These are phyloP conservation scores for Acleris laterana DNA, from an alignment of 2,888 invertebrate genomes.

Conservation along the genomic window DNA sequence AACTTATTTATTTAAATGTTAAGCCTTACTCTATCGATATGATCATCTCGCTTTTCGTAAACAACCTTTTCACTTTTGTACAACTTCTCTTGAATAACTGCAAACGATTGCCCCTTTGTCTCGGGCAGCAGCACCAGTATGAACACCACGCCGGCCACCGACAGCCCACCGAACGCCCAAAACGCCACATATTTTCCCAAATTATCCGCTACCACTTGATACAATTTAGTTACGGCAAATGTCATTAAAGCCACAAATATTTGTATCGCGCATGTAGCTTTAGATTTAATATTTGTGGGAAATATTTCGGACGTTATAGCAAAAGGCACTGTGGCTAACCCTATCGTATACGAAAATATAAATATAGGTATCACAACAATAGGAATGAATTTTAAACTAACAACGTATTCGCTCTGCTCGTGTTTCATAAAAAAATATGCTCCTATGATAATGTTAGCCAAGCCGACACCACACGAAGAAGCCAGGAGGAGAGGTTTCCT, in stretches of 20 bases:
- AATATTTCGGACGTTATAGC: slow-evolving; percentile 87
- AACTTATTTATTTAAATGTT: slow-evolving; percentile 46
- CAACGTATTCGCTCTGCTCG: slow-evolving; percentile 69
- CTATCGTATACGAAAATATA: slow-evolving; percentile 86
- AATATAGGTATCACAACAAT: slow-evolving; percentile 84
- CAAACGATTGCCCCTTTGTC: slow-evolving; percentile 85
- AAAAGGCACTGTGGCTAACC: slow-evolving; percentile 86
- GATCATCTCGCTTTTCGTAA: slow-evolving; percentile 66
- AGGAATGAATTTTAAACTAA: slow-evolving; percentile 82
- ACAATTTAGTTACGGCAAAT: slow-evolving; percentile 84
- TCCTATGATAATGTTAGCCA: slow-evolving; percentile 82
- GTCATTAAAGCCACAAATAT: slow-evolving; percentile 85
- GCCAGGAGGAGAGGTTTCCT: slow-evolving; percentile 84
- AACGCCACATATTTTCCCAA: slow-evolving; percentile 82
- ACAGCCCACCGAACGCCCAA: slow-evolving; percentile 81
- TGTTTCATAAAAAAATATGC: slow-evolving; percentile 83
- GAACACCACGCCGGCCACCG: slow-evolving; percentile 80
- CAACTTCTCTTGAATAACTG: slow-evolving; percentile 82
- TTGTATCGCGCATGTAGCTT: slow-evolving; percentile 86
- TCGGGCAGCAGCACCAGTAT: slow-evolving; percentile 82
- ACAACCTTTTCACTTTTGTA: slow-evolving; percentile 67
- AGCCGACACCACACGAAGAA: slow-evolving; percentile 82
- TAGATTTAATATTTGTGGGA: slow-evolving; percentile 86
- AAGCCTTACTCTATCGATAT: slow-evolving; percentile 66
- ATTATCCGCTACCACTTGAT: slow-evolving; percentile 80